Conservation (phyloP, 2,888 invertebrate species). For the Hemaris fuciformis region DNA sequence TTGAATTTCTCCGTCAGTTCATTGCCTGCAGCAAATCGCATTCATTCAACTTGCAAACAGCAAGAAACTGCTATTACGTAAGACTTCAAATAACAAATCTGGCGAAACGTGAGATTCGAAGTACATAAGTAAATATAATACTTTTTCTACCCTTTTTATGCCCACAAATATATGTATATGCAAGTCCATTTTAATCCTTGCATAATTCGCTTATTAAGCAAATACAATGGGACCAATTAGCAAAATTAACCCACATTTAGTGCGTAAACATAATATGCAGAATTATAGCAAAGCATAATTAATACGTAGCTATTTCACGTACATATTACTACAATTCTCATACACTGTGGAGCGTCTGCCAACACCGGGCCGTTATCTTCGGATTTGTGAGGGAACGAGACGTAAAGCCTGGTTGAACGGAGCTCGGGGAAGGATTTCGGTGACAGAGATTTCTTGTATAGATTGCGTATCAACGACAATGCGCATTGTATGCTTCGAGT, state of each 20-base stretch:
- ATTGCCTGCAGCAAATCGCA: no score
- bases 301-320: neutral
- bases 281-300: slow-evolving; percentile 5
- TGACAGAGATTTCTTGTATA: slow-evolving; percentile 45
- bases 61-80: no score
- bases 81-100: no score
- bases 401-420: slow-evolving; percentile 56
- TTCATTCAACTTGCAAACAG: no score
- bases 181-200: no score
- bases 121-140: no score
- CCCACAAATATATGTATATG: no score
- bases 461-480: slow-evolving; percentile 45
- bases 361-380: slow-evolving; percentile 49
- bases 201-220: neutral
- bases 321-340: neutral
- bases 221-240: neutral
- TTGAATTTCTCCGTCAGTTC: no score
- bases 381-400: slow-evolving; percentile 63
- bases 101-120: no score
- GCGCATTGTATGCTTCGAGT: slow-evolving; percentile 19
- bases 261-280: neutral
- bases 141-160: no score
- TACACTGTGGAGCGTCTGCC: slow-evolving; percentile 32
- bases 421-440: slow-evolving; percentile 47
- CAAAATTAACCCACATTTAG: no score